Conservation (phyloP, 2,113 vertebrate genomes). For the Planiliza haematocheilus region DNA sequence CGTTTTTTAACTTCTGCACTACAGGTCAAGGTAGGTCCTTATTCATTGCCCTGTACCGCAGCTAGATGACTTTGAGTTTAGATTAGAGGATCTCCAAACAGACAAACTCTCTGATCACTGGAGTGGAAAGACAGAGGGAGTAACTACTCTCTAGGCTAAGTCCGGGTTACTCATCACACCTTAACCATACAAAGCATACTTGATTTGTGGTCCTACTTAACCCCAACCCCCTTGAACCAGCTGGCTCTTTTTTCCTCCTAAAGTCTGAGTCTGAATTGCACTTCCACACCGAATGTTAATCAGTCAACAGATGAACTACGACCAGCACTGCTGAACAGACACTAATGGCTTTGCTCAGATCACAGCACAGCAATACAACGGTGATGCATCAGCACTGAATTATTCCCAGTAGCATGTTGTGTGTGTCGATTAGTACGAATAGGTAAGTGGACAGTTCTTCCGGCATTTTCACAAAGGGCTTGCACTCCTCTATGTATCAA, state of each 20-base stretch:
- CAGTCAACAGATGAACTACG: slow-evolving; percentile 42
- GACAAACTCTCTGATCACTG: slow-evolving; percentile 53
- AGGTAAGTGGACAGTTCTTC: slow-evolving; percentile 21
- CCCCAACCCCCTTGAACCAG: slow-evolving; percentile 22
- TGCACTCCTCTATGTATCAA: slow-evolving; percentile 32
- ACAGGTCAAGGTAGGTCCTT: slow-evolving; percentile 33
- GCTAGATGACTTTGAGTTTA: slow-evolving; percentile 47
- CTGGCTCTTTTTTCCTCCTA: slow-evolving; percentile 11
- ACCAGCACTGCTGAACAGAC: slow-evolving; percentile 17
- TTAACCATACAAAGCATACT: slow-evolving; percentile 36
- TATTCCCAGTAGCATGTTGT: slow-evolving; percentile 29
- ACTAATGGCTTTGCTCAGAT: slow-evolving; percentile 21
- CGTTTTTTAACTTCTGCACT: background rate
- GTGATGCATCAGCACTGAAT: slow-evolving; percentile 53
- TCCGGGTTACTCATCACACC: slow-evolving; percentile 59
- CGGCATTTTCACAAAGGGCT: slow-evolving; percentile 42
- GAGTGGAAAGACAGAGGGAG: slow-evolving; percentile 44
- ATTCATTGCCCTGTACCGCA: slow-evolving; percentile 9
- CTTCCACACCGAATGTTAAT: slow-evolving; percentile 52
- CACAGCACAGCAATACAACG: slow-evolving; percentile 23
- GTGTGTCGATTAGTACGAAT: slow-evolving; percentile 39
- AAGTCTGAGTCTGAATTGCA: slow-evolving; percentile 20
- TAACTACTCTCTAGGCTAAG: background rate
- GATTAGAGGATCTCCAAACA: slow-evolving; percentile 47
- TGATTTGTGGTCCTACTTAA: slow-evolving; percentile 53